Percentiles rank a stretch among this genome's conserved stretches.
phyloP scores from a whole-genome alignment of 2,113 vertebrate genomes.

The Gallinago media region DNA sequence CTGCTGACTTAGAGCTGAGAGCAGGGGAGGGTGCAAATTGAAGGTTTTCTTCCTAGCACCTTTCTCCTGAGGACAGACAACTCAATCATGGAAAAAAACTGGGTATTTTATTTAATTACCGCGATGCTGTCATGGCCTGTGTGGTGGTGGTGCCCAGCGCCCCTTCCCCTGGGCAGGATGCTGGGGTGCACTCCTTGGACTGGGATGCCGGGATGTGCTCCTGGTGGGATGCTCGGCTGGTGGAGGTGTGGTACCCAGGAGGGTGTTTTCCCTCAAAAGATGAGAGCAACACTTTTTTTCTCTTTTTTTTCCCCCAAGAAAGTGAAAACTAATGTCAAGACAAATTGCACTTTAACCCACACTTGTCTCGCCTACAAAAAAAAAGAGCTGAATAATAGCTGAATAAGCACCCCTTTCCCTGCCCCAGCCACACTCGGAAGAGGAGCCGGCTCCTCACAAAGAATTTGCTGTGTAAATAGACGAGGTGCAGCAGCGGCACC shows the following conservation, averaged over 20 bases:
- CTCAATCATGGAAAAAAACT: fast-evolving
- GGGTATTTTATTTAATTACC: fast-evolving
- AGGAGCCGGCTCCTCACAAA: not conserved
- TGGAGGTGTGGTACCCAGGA: not conserved
- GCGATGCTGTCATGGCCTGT: fast-evolving
- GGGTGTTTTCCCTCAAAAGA: not conserved
- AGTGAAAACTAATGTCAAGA: conserved; percentile 8
- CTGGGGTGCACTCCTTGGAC: fast-evolving
- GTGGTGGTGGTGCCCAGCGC: not conserved
- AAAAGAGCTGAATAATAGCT: not conserved
- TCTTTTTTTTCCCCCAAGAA: not conserved
- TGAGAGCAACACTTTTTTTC: not conserved
- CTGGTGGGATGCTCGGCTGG: fast-evolving
- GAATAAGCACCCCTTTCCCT: not conserved
- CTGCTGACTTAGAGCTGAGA: not conserved
- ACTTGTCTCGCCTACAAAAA: not conserved
- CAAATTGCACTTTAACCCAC: conserved; percentile 1
- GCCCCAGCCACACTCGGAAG: not conserved
- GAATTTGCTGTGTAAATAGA: not conserved
- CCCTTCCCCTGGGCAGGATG: not conserved
- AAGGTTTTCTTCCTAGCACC: not conserved
- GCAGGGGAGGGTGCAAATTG: not conserved
- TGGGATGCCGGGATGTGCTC: not conserved
- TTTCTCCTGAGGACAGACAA: fast-evolving
- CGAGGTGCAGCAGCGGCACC: not conserved